Evolutionary conservation across 1,140 invertebrate species (phyloP), one percentile per base, ranked within the genome.

Genomic region (Cylas formicarius): DNA sequence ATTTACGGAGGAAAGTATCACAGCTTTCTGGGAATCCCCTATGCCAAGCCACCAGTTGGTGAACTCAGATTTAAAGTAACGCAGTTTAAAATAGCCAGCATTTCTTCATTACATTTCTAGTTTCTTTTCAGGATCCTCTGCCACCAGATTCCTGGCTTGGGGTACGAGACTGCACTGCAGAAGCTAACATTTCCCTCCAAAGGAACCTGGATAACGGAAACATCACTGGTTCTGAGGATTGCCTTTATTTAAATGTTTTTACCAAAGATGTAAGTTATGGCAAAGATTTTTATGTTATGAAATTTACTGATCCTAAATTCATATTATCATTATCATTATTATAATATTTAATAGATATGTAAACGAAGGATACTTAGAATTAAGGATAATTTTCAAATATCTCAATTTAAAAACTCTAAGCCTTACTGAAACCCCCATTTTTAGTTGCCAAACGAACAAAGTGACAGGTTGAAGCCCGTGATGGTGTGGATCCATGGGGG

Each of bases 401-500:
- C n/a, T n/a, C n/a, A n/a, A n/a, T n/a, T n/a, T n/a, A n/a, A n/a
- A n/a, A n/a, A n/a, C n/a, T n/a, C n/a, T n/a, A n/a, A n/a, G n/a
- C n/a, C n/a, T n/a, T n/a, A n/a, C n/a, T n/a, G n/a, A n/a, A n/a
- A n/a, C n/a, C n/a, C n/a, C n/a, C n/a, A n/a, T 32, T 50, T 40
- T 35, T 8, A 50, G 43, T n/a, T 41, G 16, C 44, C 44, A 19
- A n/a, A 13, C 9, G 19, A 35, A 36, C 11, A 21, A 5, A 22
- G 28, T 37, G 21, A 44, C n/a, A n/a, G n/a, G 10, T 19, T 43
- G 11, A 55, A 48, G 46, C 69, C 79, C 1, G 78, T 82, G 0
- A 75, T 84, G 71, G 71, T 84, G 1, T 82, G 67, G 56, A 70
- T 84, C n/a, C 76, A 82, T 46, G 76, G 76, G n/a, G 81, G 81